A percentile compares a stretch with the other conserved stretches of the same genome.
Conservation (phyloP, 2,888 invertebrate genomes). For the Sicus ferrugineus region DNA sequence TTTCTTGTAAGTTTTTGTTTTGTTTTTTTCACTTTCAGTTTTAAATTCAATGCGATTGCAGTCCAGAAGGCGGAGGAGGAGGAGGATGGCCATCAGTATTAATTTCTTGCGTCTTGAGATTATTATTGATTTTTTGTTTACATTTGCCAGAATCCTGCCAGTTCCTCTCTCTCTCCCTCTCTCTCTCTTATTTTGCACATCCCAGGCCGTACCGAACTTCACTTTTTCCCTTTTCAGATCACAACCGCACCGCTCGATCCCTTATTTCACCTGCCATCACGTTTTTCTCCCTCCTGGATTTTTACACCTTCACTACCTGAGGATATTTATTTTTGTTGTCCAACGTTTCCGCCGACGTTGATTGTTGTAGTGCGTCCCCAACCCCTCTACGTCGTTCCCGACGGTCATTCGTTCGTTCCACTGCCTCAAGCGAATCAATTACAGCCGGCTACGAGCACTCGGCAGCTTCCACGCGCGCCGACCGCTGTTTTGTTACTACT, state of each 20-base stretch:
- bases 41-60: neutral
- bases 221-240: neutral
- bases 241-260: neutral
- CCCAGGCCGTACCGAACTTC: neutral
- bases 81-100: no score
- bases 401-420: neutral
- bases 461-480: constrained; percentile 13
- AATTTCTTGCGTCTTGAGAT: neutral
- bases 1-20: neutral
- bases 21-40: neutral
- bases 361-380: no score
- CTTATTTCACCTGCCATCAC: constrained; percentile 27
- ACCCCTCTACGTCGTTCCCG: no score
- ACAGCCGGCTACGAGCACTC: neutral
- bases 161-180: neutral
- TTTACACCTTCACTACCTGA: constrained; percentile 22
- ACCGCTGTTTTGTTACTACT: constrained; percentile 22
- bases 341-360: neutral
- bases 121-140: constrained; percentile 11
- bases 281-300: neutral
- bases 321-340: constrained; percentile 11
- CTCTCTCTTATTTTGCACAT: constrained; percentile 11
- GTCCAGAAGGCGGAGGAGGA: no score
- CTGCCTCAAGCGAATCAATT: no score
- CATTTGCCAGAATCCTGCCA: neutral